Evolutionary conservation across 53 echinoderm and acorn worm species (phyloP).

Genomic region (Astropecten irregularis): DNA sequence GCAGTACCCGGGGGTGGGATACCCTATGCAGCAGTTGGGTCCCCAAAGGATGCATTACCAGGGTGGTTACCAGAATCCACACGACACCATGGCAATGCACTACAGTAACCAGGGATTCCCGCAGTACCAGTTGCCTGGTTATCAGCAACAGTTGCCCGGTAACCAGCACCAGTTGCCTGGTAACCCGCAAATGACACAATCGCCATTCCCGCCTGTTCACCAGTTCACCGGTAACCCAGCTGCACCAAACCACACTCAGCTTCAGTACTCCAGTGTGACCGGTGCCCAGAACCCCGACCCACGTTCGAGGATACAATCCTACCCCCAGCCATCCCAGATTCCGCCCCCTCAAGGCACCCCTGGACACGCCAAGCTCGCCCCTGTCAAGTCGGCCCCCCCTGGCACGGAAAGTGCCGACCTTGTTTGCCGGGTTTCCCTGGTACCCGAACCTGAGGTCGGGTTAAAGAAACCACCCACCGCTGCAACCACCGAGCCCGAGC

Average conservation of each 20-base stretch:
- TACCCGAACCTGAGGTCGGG: not conserved
- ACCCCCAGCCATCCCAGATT: not conserved
- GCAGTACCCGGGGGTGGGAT: not conserved
- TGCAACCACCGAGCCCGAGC: not conserved
- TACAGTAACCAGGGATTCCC: too few relatives aligned
- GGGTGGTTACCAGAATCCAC: not conserved
- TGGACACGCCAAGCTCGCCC: not conserved
- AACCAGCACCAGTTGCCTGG: too few relatives aligned
- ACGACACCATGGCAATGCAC: too few relatives aligned
- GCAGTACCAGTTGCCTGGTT: too few relatives aligned
- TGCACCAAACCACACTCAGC: not conserved
- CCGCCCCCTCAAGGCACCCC: not conserved
- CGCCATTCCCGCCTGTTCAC: too few relatives aligned
- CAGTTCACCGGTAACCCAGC: not conserved
- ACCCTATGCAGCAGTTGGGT: constrained; percentile 13
- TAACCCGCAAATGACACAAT: too few relatives aligned
- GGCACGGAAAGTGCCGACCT: too few relatives aligned
- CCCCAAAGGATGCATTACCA: not conserved
- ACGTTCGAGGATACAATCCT: not conserved
- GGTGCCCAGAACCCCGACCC: not conserved
- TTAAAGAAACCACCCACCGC: too few relatives aligned
- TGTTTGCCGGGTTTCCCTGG: not conserved
- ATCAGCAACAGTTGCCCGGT: not conserved
- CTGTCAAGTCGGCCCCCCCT: not conserved
- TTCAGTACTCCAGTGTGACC: not conserved